Evolutionary conservation across 1,140 invertebrate genomes (phyloP), one percentile per base, ranked within the genome.

Genomic region (Trachymyrmex cornetzi): DNA sequence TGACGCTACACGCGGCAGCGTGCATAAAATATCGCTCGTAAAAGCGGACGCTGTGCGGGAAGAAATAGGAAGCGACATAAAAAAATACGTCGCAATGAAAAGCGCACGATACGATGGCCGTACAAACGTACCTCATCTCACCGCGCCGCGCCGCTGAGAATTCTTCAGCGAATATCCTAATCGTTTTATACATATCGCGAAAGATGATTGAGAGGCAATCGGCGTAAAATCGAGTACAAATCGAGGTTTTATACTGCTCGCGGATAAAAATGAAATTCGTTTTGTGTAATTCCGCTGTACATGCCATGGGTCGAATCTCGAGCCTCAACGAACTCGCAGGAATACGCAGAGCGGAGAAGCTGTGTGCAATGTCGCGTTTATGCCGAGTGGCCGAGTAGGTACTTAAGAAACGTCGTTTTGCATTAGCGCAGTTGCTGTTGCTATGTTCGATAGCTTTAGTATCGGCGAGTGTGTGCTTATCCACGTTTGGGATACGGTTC

Each of bases 11-110:
- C 59, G n/a, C 66, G n/a, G 27, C 30, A 53, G 34, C 22, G 53
- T 5, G 34, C 53, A 27, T 82, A 34, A 84, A 84, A 84, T 84
- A 84, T 75, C 55, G 57, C 80, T 61, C 57, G 80, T 84, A 84
- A 74, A 84, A 59, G 80, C 38, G 80, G 22, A 61, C 38, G 24
- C 55, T 0, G 34, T 1, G 34, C 6, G 14, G 7, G 24, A 14
- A 74, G 55, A 50, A 63, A 63, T 34, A 19, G 69, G 69, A 74
- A 67, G 24, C 57, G 55, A 63, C 22, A 38, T 27, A 50, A 16
- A 71, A 48, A 27, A 44, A 57, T n/a, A 57, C 64, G 14, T 71
- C 22, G 34, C 64, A 4, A 30, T 53, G 44, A 50, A 30, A 64
- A 79, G 30, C 9, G 7, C 74, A 57, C 34, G 30, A 34, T 34